phyloP scores from a whole-genome alignment of 2,113 vertebrate genomes.

The human region DNA sequence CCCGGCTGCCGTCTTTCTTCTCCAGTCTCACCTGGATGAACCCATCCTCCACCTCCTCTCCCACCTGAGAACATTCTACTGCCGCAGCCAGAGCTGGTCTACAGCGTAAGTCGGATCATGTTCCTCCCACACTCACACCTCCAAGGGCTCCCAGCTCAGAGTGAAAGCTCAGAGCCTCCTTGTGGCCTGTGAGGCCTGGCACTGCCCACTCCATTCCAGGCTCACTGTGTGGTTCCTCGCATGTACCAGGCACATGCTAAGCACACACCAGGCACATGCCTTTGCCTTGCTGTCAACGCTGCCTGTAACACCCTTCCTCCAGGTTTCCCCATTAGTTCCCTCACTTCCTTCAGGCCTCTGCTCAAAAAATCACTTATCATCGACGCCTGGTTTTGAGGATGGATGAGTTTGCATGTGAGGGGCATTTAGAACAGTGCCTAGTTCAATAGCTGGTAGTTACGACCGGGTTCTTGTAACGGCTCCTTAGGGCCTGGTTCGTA shows the following conservation, averaged over 20 bases:
- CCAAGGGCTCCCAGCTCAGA: neutral
- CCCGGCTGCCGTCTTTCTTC: fast-evolving
- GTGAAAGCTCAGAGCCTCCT: neutral
- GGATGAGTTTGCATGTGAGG: neutral
- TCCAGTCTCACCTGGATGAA: neutral
- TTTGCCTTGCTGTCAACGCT: neutral
- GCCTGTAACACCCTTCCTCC: neutral
- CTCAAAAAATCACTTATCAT: neutral
- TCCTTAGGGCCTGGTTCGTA: neutral
- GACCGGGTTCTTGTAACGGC: fast-evolving
- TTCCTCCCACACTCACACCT: neutral
- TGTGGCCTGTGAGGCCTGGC: neutral
- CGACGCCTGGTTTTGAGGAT: neutral
- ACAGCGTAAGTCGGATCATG: fast-evolving
- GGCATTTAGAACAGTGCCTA: neutral
- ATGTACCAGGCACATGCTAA: too few species aligned
- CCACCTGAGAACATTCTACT: neutral
- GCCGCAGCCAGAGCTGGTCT: neutral
- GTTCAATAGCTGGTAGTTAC: neutral
- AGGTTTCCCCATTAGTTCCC: neutral
- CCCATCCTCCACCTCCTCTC: neutral
- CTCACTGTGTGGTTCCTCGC: fast-evolving
- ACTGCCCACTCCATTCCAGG: neutral
- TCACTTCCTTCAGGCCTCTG: neutral
- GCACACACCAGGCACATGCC: neutral